phyloP scores from a whole-genome alignment of 37 sponge, comb jelly and placozoan genomes.

The Tethya wilhelma region DNA sequence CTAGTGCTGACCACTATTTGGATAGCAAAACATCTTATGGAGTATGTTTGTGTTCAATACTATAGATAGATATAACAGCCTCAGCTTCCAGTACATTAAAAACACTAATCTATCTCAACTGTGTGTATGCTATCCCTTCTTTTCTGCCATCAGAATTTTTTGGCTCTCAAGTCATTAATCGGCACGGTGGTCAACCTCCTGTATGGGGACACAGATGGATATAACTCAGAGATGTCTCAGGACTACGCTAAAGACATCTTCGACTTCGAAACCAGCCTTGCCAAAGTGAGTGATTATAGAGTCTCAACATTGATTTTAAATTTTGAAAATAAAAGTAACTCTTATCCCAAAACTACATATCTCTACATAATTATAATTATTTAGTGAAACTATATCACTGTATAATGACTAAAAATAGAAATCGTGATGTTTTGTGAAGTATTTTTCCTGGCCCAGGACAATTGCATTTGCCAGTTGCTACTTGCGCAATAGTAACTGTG shows the following conservation, averaged over 20 bases:
- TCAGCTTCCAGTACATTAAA: too few relatives aligned
- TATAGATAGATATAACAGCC: too few relatives aligned
- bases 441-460: too few relatives aligned
- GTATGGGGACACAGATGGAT: not conserved
- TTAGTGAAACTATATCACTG: too few relatives aligned
- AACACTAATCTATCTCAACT: not conserved
- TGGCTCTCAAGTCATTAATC: not conserved
- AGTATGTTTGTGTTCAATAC: too few relatives aligned
- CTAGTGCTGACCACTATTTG: constrained; percentile 8
- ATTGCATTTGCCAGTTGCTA: too few relatives aligned
- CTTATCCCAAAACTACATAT: not conserved
- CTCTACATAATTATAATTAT: too few relatives aligned
- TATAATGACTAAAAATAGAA: too few relatives aligned
- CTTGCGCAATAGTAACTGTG: too few relatives aligned
- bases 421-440: too few relatives aligned
- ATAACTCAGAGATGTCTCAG: not conserved
- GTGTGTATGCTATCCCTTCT: not conserved
- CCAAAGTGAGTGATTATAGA: constrained; percentile 20
- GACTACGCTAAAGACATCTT: constrained; percentile 29
- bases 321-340: not conserved
- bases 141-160: not conserved
- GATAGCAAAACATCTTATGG: constrained; percentile 7
- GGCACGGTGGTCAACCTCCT: constrained; percentile 3
- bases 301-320: not conserved
- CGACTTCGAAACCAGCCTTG: constrained; percentile 44